A percentile compares a stretch with the other conserved stretches of the same genome.
Conservation (phyloP, 2,113 vertebrate genomes). For the Nannobrachium achirus region DNA sequence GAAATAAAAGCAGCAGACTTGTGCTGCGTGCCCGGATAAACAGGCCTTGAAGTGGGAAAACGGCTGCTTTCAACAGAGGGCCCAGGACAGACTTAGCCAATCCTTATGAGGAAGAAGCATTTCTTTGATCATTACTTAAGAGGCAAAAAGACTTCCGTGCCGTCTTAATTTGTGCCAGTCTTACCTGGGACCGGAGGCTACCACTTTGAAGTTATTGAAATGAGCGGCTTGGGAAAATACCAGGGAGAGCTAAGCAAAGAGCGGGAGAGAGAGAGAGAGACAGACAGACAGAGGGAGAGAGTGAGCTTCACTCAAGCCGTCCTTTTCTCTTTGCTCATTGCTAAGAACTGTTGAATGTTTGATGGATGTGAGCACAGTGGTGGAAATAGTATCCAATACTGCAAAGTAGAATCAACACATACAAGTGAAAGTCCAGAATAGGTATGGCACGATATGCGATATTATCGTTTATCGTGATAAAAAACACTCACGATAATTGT, state of each 20-base stretch:
- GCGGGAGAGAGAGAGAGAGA: conserved; percentile 42
- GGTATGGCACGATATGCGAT: too few species aligned
- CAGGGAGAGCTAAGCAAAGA: conserved; percentile 49
- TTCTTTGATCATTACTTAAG: conserved; percentile 69
- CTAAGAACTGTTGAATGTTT: conserved; percentile 38
- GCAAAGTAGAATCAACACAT: too few species aligned
- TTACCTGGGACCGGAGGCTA: conserved; percentile 62
- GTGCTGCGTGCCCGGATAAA: conserved; percentile 44
- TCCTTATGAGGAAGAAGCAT: conserved; percentile 49
- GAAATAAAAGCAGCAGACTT: neutral
- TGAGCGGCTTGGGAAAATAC: conserved; percentile 41
- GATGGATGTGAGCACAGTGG: conserved; percentile 23
- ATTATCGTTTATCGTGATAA: too few species aligned
- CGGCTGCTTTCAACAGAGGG: conserved; percentile 47
- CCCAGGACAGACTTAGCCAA: conserved; percentile 49
- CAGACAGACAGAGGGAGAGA: conserved; percentile 47
- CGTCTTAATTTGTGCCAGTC: conserved; percentile 61
- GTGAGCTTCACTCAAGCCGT: conserved; percentile 46
- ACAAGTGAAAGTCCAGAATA: too few species aligned
- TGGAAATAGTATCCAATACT: too few species aligned
- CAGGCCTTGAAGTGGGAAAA: conserved; percentile 51
- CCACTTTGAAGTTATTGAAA: conserved; percentile 70
- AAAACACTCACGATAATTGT: too few species aligned
- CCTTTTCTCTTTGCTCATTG: conserved; percentile 25
- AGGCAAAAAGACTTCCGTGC: conserved; percentile 49